Base-by-base conservation (phyloP, 2,797 vertebrate genomes). In the Myiotriccus ornatus region DNA sequence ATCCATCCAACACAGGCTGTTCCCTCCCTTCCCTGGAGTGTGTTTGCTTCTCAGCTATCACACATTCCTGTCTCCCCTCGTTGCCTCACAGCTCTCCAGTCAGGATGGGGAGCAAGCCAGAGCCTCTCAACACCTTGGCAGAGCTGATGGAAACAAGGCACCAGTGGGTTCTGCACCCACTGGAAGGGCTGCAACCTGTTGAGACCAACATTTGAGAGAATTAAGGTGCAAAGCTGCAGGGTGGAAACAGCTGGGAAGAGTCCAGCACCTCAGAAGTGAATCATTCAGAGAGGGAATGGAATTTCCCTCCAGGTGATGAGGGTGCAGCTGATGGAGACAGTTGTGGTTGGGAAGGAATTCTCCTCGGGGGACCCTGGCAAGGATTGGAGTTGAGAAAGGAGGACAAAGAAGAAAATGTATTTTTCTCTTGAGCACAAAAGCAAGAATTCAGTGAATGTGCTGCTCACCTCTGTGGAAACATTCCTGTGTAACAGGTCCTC, bases 21-120 rank as follows among this genome's bases (percentile, higher is more conserved):
- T 78, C 59, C 84, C 71, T 95, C 83, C 94, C 63, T 80, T 11
- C 84, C 96, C 93, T 5, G 28, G 34, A 91, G 84, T 13, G 41
- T 43, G 41, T 83, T 96, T 93, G 80, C 75, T 73, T 52, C 87
- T 65, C 17, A 21, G 2, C 56, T 82, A 62, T 80, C 46, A 8
- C 73, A 64, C 56, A 41, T 79, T 91, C 69, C 70, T 71, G 65
- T 63, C 88, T 94, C 67, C 70, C 67, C 69, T n/a, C 4, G 22
- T 82, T 83, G 41, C 44, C 69, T 68, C 49, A 49, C 37, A 71
- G 23, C 46, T 55, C 55, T 87, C 65, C 4, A 11, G 74, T 59
- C 46, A 62, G 56, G 49, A 30, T 56, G 37, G 46, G 57, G 62
- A 68, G 21, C 0, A 0, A 69, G 78, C 62, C 69, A 27, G 37